Conservation (phyloP, 2,888 invertebrate species). For the Yponomeuta sedellus region DNA sequence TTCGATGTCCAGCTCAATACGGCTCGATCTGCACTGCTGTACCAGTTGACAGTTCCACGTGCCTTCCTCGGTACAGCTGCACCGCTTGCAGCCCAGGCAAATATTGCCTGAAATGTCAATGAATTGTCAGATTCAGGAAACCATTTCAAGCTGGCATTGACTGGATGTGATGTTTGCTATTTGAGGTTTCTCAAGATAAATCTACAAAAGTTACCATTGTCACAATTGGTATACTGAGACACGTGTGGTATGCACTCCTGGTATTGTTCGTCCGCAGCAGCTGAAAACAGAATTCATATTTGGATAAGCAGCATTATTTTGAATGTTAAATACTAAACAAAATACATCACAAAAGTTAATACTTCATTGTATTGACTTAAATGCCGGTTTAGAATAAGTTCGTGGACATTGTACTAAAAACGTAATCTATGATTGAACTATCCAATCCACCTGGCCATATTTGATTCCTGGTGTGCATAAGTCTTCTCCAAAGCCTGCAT, state of each 20-base stretch:
- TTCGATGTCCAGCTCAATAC: slow-evolving; percentile 27
- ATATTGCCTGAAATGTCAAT: slow-evolving; percentile 36
- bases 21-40: slow-evolving; percentile 29
- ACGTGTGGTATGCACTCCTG: slow-evolving; percentile 50
- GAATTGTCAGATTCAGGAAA: neutral
- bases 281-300: slow-evolving; percentile 27
- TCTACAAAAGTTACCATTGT: slow-evolving; percentile 38
- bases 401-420: too few species aligned
- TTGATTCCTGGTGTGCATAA: too few species aligned
- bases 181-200: too few species aligned
- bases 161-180: neutral
- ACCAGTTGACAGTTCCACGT: slow-evolving; percentile 38
- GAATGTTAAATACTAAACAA: too few species aligned
- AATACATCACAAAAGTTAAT: too few species aligned
- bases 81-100: slow-evolving; percentile 41
- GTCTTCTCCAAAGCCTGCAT: too few species aligned
- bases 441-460: too few species aligned
- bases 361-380: too few species aligned
- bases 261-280: slow-evolving; percentile 22
- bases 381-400: too few species aligned
- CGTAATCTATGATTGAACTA: too few species aligned
- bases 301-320: neutral
- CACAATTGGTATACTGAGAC: slow-evolving; percentile 49
- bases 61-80: slow-evolving; percentile 35
- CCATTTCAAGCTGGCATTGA: neutral